Percentiles rank a stretch among this genome's conserved stretches.
Conservation (phyloP, 2,113 vertebrate genomes). For the Willisornis vidua region DNA sequence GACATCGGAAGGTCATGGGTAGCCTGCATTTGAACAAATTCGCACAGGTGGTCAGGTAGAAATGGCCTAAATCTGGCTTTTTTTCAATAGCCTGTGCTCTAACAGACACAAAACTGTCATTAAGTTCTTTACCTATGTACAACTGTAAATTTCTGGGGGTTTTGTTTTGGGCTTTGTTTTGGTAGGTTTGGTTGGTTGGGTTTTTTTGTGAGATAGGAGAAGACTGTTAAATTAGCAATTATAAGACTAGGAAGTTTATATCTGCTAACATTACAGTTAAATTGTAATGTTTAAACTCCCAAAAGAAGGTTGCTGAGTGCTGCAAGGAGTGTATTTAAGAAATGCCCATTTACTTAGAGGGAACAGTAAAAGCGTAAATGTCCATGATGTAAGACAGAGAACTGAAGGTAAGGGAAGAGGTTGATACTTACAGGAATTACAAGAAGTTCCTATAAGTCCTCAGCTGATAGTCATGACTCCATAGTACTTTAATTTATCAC, state of each 20-base stretch:
- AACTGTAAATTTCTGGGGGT: not conserved
- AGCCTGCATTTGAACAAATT: not conserved
- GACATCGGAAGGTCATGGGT: not conserved
- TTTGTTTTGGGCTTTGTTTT: not conserved
- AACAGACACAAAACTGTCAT: not conserved
- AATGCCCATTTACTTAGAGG: not conserved
- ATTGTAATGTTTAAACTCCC: not conserved
- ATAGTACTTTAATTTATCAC: not conserved
- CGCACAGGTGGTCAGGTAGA: not conserved
- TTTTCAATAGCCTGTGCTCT: not conserved
- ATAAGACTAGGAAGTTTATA: not conserved
- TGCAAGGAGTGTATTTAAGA: not conserved
- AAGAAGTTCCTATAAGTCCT: not conserved
- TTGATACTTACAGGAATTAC: not conserved
- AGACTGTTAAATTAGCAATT: not conserved
- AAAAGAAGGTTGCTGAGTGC: not conserved
- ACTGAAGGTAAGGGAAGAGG: not conserved
- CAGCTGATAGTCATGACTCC: not conserved
- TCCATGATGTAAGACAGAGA: not conserved
- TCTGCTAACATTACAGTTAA: not conserved
- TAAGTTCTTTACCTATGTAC: not conserved
- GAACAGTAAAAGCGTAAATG: not conserved
- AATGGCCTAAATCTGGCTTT: not conserved
- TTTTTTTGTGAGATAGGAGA: not conserved
- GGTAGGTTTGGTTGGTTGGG: not conserved